These are phyloP conservation scores for Microplitis mediator DNA, from an alignment of 1,140 invertebrate species.

Conservation along the genomic window DNA sequence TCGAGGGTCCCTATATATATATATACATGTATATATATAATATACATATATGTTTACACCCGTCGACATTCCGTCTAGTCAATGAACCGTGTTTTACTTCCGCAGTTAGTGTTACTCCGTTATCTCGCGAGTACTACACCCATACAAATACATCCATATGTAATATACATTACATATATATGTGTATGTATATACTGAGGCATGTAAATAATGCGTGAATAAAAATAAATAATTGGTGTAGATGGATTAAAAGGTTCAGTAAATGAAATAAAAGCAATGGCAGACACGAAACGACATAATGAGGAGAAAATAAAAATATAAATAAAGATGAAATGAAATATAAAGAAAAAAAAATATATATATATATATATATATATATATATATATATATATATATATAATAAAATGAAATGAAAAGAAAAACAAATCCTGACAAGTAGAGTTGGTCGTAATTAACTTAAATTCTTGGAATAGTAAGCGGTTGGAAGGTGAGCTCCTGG, in stretches of 20 bases:
- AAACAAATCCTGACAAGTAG: slow-evolving; percentile 12
- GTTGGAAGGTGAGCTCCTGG: slow-evolving; percentile 28
- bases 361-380: neutral
- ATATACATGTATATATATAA: neutral
- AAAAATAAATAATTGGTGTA: too few species aligned
- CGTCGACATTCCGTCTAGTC: slow-evolving; percentile 33
- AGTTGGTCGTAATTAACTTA: slow-evolving; percentile 29
- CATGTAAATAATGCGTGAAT: too few species aligned
- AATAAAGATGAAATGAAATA: neutral
- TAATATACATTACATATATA: neutral
- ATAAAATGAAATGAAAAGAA: neutral
- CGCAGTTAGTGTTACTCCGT: slow-evolving; percentile 5
- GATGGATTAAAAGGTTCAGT: neutral
- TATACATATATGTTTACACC: too few species aligned
- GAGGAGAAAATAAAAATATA: neutral
- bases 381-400: neutral
- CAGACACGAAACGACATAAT: neutral
- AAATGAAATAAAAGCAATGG: neutral
- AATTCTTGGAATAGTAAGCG: slow-evolving; percentile 27
- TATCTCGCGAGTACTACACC: neutral
- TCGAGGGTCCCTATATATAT: neutral
- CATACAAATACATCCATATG: slow-evolving; percentile 3
- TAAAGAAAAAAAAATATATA: too few species aligned
- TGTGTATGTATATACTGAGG: neutral
- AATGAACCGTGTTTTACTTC: slow-evolving; percentile 31